Percentiles rank a stretch among this genome's conserved stretches.
Conservation (phyloP, 92 coral and sea anemone genomes). For the Siderastrea siderea region DNA sequence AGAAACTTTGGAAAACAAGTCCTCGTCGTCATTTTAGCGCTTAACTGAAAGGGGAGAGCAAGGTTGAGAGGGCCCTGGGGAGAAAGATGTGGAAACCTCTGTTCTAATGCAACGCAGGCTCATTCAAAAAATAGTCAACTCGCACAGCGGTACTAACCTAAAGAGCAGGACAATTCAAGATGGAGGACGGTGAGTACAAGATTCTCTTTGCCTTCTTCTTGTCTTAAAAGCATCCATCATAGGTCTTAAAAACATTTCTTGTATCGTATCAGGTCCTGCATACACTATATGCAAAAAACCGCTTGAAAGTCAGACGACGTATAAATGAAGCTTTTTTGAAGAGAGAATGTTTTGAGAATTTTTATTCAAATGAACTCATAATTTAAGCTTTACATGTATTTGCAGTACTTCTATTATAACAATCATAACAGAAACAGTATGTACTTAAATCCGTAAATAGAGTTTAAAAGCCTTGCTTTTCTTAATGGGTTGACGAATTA, state of each 20-base stretch:
- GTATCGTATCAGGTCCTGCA: background rate
- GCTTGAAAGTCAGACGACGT: background rate
- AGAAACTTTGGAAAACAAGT: no score
- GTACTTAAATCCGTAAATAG: no score
- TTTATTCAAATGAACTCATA: no score
- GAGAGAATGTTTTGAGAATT: no score
- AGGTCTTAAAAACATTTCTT: background rate
- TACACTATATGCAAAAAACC: background rate
- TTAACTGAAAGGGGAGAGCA: no score
- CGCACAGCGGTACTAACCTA: constrained; percentile 12
- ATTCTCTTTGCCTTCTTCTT: background rate
- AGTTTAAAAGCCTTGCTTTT: no score
- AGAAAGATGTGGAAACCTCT: background rate
- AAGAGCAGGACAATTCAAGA: constrained; percentile 49
- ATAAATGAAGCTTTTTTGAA: background rate
- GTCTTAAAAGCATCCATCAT: background rate
- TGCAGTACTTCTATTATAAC: no score
- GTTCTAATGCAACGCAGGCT: background rate
- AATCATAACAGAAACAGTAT: no score
- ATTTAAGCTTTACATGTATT: no score
- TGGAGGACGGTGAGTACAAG: constrained; percentile 81
- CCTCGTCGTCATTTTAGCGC: no score
- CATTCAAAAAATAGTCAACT: background rate
- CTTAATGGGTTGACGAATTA: no score
- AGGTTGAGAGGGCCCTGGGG: background rate